Evolutionary conservation across 2,113 vertebrate species (phyloP), one percentile per base, ranked within the genome.

Genomic region (Trichomycterus rosablanca): DNA sequence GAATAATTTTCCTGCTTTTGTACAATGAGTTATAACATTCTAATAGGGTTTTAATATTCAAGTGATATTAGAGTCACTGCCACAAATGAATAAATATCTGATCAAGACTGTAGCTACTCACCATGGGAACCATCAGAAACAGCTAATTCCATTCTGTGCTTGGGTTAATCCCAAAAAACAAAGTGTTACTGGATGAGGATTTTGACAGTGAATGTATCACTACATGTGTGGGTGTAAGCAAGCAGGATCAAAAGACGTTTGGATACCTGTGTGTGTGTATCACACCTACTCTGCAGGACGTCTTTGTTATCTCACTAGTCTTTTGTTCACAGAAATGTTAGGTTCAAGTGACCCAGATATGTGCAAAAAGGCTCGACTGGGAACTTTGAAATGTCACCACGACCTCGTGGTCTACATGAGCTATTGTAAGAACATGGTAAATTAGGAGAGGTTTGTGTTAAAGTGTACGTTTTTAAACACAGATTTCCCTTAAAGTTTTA

Each of bases 281-380:
- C 61, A 51, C 61, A 45, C 20, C 40, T 20, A 3, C 39, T 18
- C 40, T 35, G 28, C n/a, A 35, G 12, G 40, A n/a, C n/a, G n/a
- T n/a, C n/a, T n/a, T 43, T 15, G 6, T 54, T 15, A 32, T 42
- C 39, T 43, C n/a, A 23, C 48, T 18, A 30, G 8, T 11, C 59
- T 40, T 52, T 51, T 62, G 48, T 62, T 51, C 46, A 37, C 46
- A 16, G 20, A 26, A 16, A 24, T 37, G n/a, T n/a, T n/a, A n/a
- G n/a, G n/a, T n/a, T n/a, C n/a, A n/a, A n/a, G n/a, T n/a, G 46
- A 62, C 60, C 48, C 26, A 63, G 39, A 53, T 63, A 52, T 53
- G 24, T 44, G 18, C 18, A 23, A 22, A 63, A 5, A 63, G 37
- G 26, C 39, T 20, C 9, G 26, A 44, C 14, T 53, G 14, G 49